phyloP scores from a whole-genome alignment of 2,113 vertebrate species.

The Camelus bactrianus region DNA sequence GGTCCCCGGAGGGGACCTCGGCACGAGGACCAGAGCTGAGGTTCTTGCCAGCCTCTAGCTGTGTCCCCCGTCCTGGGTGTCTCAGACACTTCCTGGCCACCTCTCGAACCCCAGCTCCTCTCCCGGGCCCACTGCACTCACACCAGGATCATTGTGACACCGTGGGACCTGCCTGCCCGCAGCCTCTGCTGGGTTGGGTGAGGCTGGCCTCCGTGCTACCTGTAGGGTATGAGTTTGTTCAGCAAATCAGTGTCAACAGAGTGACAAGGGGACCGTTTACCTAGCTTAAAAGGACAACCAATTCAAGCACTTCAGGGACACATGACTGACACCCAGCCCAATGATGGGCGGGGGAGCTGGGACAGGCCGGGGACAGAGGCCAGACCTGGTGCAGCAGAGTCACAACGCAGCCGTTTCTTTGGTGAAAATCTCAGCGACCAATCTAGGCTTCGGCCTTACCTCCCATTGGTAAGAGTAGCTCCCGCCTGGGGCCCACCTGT shows the following conservation, averaged over 20 bases:
- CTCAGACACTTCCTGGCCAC: neutral
- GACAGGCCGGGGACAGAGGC: neutral
- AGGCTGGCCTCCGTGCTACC: neutral
- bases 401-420: fast-evolving
- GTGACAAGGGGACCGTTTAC: neutral
- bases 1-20: neutral
- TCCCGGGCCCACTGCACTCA: fast-evolving
- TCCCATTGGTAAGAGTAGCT: fast-evolving
- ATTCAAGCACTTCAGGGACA: neutral
- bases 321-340: neutral
- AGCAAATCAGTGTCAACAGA: slow-evolving; percentile 14
- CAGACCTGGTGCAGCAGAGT: fast-evolving
- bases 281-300: neutral
- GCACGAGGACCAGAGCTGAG: fast-evolving
- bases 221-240: neutral
- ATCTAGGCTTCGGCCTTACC: fast-evolving
- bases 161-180: neutral
- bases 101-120: neutral
- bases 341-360: fast-evolving
- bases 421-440: fast-evolving
- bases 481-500: neutral
- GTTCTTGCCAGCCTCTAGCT: neutral
- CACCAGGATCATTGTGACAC: slow-evolving; percentile 15
- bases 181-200: fast-evolving
- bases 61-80: fast-evolving